These are phyloP conservation scores for Tachina lurida DNA, from an alignment of 2,888 invertebrate species.

Conservation along the genomic window DNA sequence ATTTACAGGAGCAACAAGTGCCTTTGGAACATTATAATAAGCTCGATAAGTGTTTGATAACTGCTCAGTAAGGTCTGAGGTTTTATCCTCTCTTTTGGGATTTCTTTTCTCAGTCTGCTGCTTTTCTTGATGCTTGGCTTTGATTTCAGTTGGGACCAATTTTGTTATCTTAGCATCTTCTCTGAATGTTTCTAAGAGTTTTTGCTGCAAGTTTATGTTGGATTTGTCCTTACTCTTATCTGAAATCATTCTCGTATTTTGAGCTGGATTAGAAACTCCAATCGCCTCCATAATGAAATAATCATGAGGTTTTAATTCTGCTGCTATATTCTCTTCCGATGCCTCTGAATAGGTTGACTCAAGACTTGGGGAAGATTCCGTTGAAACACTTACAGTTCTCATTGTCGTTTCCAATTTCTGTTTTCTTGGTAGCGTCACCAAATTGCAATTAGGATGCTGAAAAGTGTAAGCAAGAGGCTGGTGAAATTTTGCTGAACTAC, in stretches of 20 bases:
- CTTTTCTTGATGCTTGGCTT: not conserved
- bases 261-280: constrained; percentile 19
- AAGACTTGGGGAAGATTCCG: constrained; percentile 70
- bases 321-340: not conserved
- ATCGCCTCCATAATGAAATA: constrained; percentile 70
- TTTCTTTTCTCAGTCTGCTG: not conserved
- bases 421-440: not conserved
- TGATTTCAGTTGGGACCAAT: not conserved
- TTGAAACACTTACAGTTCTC: constrained; percentile 68
- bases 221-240: constrained; percentile 51
- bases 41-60: constrained; percentile 70
- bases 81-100: constrained; percentile 32
- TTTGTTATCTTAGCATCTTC: constrained; percentile 62
- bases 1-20: not conserved
- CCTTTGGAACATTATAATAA: constrained; percentile 34
- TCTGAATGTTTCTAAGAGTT: constrained; percentile 70
- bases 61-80: constrained; percentile 10
- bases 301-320: constrained; percentile 53
- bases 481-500: constrained; percentile 51
- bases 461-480: constrained; percentile 65
- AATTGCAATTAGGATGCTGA: constrained; percentile 1
- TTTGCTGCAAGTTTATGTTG: constrained; percentile 72
- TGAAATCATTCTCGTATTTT: not conserved
- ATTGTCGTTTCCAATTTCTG: constrained; percentile 13
- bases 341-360: constrained; percentile 6